A percentile compares a stretch with the other conserved stretches of the same genome.
Conservation (phyloP, 92 coral and sea anemone species). For the Porites divaricata region DNA sequence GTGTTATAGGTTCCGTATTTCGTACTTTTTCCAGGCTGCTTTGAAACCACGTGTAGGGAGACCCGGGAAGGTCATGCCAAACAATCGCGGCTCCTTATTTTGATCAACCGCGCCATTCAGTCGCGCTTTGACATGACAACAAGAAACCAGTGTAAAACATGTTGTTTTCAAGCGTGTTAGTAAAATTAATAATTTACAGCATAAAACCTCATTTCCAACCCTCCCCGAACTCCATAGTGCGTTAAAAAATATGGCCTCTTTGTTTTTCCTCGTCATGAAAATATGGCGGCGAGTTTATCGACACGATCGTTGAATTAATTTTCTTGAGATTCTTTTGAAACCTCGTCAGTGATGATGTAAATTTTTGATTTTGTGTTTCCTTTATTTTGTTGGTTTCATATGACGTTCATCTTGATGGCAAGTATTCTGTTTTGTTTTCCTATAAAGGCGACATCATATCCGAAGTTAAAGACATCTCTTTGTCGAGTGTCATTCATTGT, state of each 20-base stretch:
- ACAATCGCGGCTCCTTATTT: no score
- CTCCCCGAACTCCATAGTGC: slow-evolving; percentile 7
- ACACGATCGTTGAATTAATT: neutral
- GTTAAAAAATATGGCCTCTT: neutral
- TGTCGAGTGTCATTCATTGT: neutral
- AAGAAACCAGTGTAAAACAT: slow-evolving; percentile 8
- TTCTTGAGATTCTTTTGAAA: neutral
- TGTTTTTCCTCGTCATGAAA: neutral
- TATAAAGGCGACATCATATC: neutral
- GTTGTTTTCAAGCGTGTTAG: slow-evolving; percentile 11
- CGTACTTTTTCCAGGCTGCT: no score
- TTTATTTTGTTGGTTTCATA: neutral
- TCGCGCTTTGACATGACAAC: neutral
- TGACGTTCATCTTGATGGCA: slow-evolving; percentile 7
- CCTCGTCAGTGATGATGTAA: neutral
- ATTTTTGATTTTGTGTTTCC: neutral
- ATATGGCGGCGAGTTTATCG: neutral
- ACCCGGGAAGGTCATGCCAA: neutral
- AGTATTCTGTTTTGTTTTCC: slow-evolving; percentile 1
- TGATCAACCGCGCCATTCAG: no score
- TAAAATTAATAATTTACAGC: slow-evolving; percentile 37
- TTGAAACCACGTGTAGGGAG: no score
- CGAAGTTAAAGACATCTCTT: no score
- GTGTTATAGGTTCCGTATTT: neutral
- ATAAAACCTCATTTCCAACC: slow-evolving; percentile 15